Evolutionary conservation across 2,113 vertebrate genomes (phyloP), one percentile per base, ranked within the genome.

Genomic region (Mola mola): DNA sequence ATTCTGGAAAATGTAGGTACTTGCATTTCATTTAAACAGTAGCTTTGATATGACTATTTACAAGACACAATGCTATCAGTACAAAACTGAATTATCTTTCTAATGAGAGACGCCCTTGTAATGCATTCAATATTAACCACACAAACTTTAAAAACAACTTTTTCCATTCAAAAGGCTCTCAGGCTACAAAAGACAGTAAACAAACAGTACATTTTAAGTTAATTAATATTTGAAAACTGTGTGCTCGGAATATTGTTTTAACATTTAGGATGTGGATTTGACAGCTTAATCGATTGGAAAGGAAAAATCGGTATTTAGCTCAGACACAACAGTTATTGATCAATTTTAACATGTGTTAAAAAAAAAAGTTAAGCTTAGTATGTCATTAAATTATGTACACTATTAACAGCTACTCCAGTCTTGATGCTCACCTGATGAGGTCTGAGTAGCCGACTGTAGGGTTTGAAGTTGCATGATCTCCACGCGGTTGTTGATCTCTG

Each of bases 391-490:
- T 25, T 25, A 16, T 4, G 8, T 41, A 0, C 12, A 38, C 3
- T 21, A 8, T 24, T 48, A n/a, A 24, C 19, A 33, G 29, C 3
- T 40, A 13, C 42, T 2, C 7, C 29, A 53, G 20, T 19, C 41
- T 3, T 22, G 13, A 57, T 69, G 16, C 94, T 97, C 93, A 99
- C 96, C 96, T 92, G 94, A 92, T 0, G 95, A 95, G 7, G 94
- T 97, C 52, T 98, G 95, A 0, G 95, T 93, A 37, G 94, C 88
- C 0, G 93, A 94, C 85, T 98, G 95, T 0, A 93, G 93, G 0
- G 95, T 94, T 72, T 98, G 96, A 0, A 98, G 91, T 72, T 98
- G 96, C 92, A 98, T 95, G 85, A 97, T 96, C 68, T 94, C 94
- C 0, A 99, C 92, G 19, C 95, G 94, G 90, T 92, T 97, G 92